Evolutionary conservation across 2,888 invertebrate genomes (phyloP), one percentile per base, ranked within the genome.

Genomic region (Phyllotreta striolata): DNA sequence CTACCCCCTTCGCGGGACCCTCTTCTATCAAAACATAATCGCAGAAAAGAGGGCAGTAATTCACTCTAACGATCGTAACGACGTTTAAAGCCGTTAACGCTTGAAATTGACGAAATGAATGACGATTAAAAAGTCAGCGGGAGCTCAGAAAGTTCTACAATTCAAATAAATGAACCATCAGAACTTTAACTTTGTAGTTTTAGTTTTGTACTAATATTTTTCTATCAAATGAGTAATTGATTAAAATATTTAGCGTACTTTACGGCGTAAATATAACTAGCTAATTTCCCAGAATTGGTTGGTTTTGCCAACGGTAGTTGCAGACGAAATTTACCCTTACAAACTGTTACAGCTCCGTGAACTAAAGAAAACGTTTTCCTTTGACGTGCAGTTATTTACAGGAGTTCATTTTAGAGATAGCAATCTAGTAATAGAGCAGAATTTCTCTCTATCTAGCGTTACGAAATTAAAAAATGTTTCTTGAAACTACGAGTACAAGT

Each of bases 51-150:
- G 68, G 66, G 64, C 63, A 69, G 69, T 71, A 68, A 67, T 69
- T 73, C 70, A 67, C 64, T 70, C 69, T 73, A 72, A 73, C 67
- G 70, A 72, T 71, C 68, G 66, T 70, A 69, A 69, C 66, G 67
- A 69, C 72, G 61, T 66, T 68, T 62, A 65, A 63, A 66, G 69
- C 63, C 64, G 70, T 73, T 73, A 73, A 73, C 70, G 72, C 69
- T 68, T 56, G 59, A 69, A 69, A 71, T 70, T 68, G 71, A 69
- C 66, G 61, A 66, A 72, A 64, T 62, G 66, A 69, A 68, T 64
- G 70, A 58, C 66, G 66, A 67, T 63, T 66, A 57, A 64, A 62
- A 54, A 69, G 62, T 67, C 55, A 59, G 57, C 24, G 44, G 63
- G 58, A 14, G 7, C 35, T 38, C 38, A 38, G 52, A 4, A 24